Percentiles rank a stretch among this genome's conserved stretches.
These are phyloP conservation scores for Sebastes paucispinis DNA, from an alignment of 2,797 vertebrate genomes.

Conservation along the genomic window DNA sequence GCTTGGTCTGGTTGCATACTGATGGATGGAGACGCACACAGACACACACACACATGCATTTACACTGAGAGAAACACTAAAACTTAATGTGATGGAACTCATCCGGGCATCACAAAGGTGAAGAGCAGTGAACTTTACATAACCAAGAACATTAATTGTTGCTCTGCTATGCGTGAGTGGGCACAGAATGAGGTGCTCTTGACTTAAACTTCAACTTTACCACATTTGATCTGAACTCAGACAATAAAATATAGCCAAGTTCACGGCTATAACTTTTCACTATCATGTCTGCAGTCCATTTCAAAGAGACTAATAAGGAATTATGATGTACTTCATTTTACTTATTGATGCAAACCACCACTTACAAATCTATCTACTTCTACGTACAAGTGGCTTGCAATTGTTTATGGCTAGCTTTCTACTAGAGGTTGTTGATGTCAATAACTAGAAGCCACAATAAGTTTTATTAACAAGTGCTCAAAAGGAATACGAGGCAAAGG, in stretches of 20 bases:
- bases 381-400: neutral
- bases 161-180: neutral
- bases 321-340: neutral
- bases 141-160: slow-evolving; percentile 18
- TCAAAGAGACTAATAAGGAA: neutral
- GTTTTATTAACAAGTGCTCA: neutral
- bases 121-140: slow-evolving; percentile 21
- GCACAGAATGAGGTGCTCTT: neutral
- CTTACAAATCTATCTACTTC: neutral
- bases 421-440: neutral
- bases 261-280: neutral
- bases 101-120: slow-evolving; percentile 36
- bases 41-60: neutral
- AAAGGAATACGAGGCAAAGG: neutral
- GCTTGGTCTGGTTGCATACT: slow-evolving; percentile 68
- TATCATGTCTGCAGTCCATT: neutral
- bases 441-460: neutral
- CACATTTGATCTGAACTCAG: neutral
- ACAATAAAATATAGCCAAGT: neutral
- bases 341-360: neutral
- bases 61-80: slow-evolving; percentile 26
- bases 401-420: neutral
- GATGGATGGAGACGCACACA: slow-evolving; percentile 55
- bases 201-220: neutral
- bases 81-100: slow-evolving; percentile 44